Percentiles rank a stretch among this genome's conserved stretches.
Conservation (phyloP, 2,888 invertebrate species). For the Ormyrus labotus region DNA sequence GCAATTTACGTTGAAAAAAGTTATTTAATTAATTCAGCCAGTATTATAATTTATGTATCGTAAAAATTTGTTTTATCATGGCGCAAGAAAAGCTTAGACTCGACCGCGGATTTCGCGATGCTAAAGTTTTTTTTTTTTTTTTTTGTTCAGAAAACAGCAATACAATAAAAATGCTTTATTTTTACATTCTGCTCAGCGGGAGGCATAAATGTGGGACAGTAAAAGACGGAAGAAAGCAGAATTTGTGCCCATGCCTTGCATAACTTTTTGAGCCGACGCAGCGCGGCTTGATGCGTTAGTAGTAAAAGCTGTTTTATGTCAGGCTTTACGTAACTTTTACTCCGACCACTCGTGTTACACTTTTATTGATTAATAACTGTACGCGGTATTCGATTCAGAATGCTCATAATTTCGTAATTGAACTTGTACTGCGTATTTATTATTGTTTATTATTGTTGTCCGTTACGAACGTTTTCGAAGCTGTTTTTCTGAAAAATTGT, state of each 20-base stretch:
- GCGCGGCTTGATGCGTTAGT: slow-evolving; percentile 37
- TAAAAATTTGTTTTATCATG: neutral
- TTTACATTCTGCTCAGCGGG: neutral
- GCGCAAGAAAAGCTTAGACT: too few relatives aligned
- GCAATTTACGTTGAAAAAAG: too few relatives aligned
- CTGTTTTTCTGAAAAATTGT: too few relatives aligned
- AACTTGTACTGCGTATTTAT: too few relatives aligned
- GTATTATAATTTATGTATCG: neutral
- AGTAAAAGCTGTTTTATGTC: slow-evolving; percentile 50
- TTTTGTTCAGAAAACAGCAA: neutral
- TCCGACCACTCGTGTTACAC: too few relatives aligned
- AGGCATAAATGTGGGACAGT: slow-evolving; percentile 19
- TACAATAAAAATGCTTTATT: neutral
- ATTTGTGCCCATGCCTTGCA: slow-evolving; percentile 16
- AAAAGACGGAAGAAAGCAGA: slow-evolving; percentile 37
- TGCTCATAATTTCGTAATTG: too few relatives aligned
- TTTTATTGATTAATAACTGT: too few relatives aligned
- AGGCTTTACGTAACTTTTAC: slow-evolving; percentile 5
- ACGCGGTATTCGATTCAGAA: too few relatives aligned
- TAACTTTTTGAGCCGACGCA: slow-evolving; percentile 32
- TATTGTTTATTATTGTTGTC: too few relatives aligned
- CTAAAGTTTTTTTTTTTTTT: too few relatives aligned
- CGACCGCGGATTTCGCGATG: too few relatives aligned
- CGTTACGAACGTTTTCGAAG: neutral
- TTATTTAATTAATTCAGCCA: too few relatives aligned